Evolutionary conservation across 2,888 invertebrate species (phyloP), one percentile per base, ranked within the genome.

Genomic region (Melieria picta): DNA sequence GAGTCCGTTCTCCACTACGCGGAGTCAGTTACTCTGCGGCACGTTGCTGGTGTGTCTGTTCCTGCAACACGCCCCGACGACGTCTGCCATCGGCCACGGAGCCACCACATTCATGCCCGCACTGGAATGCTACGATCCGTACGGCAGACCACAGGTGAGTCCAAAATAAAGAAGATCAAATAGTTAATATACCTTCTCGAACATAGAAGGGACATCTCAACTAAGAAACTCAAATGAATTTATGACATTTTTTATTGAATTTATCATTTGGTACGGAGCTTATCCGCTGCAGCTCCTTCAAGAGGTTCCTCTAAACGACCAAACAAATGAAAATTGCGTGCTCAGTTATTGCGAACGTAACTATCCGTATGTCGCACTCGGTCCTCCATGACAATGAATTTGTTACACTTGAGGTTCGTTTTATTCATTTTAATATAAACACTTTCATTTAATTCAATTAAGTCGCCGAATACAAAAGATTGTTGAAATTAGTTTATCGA

Each of bases 91-190:
- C 50, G 75, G 75, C 48, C 75, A 78, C 65, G 75, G 75, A 61
- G 74, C 73, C 63, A 83, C 85, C 46, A 85, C 86, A 50, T 86
- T 83, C 72, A 82, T 84, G 83, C 85, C 85, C 56, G 85, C 86
- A 10, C 78, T 86, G 76, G 87, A 87, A 79, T 90, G 90, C 80
- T 90, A 90, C 79, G 89, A 90, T 82, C 86, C 87, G 70, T 89
- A 89, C 77, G 87, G 88, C 67, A 85, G 88, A 80, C 88, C 90
- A 10, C 89, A 89, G 88, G 90, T 90, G 84, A 87, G 82, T 73
- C n/a, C 43, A 11, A 3, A 52, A 30, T 30, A 30, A 30, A 30
- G 30, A 30, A 30, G 2, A 2, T 30, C 30, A 30, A 30, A 30
- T 30, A 3, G 30, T 30, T 2, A 30, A 30, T 30, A 30, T 30